phyloP scores from a whole-genome alignment of 1,140 invertebrate species.

The Papilio aristodemus region DNA sequence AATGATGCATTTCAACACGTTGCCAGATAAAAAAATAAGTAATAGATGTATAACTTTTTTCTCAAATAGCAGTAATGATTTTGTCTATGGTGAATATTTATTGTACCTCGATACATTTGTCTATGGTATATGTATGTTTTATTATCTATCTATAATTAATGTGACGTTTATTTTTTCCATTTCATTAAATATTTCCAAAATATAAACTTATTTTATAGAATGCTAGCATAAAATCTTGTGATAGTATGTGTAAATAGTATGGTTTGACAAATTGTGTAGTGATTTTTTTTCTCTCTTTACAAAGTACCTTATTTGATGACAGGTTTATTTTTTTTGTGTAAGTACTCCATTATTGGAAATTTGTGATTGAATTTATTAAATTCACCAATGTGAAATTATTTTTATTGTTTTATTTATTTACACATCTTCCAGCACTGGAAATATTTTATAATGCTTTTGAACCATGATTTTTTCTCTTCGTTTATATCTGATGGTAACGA shows the following conservation, averaged over 20 bases:
- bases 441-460: constrained; percentile 50
- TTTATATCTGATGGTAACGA: constrained; percentile 45
- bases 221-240: constrained; percentile 43
- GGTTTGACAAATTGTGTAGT: constrained; percentile 60
- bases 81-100: too few species aligned
- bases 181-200: not conserved
- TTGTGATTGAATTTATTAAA: constrained; percentile 80
- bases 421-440: constrained; percentile 57
- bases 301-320: constrained; percentile 65
- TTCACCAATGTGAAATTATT: constrained; percentile 64
- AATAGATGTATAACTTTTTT: not conserved
- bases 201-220: not conserved
- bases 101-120: not conserved
- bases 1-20: constrained; percentile 3
- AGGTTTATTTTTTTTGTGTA: constrained; percentile 63
- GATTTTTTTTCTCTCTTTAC: constrained; percentile 57
- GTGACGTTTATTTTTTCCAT: not conserved
- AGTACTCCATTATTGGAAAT: constrained; percentile 76
- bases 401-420: constrained; percentile 50
- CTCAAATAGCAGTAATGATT: not conserved
- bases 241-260: constrained; percentile 61
- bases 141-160: not conserved
- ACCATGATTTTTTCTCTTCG: constrained; percentile 48
- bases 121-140: not conserved
- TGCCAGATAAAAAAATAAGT: constrained; percentile 14